Evolutionary conservation across 37 sponge, comb jelly and placozoan species (phyloP).

Genomic region (Diacarnus erythraeanus): DNA sequence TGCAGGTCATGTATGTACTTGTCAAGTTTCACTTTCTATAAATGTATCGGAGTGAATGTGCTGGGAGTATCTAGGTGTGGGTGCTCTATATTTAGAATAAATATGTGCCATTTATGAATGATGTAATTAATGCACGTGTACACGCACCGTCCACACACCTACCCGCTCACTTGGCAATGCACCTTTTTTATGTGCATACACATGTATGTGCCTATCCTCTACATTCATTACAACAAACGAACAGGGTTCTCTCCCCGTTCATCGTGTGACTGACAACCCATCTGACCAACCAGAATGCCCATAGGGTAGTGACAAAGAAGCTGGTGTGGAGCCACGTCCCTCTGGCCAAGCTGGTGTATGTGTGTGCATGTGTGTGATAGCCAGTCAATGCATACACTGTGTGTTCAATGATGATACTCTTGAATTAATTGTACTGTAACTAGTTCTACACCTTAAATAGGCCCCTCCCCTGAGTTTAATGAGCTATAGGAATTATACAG

Average conservation of each 20-base stretch:
- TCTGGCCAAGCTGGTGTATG: neutral
- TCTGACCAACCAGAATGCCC: neutral
- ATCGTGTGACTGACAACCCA: neutral
- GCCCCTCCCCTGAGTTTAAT: too few relatives aligned
- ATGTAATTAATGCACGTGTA: neutral
- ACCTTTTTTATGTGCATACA: slow-evolving; percentile 16
- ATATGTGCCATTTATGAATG: neutral
- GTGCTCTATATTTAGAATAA: neutral
- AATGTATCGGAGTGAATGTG: too few relatives aligned
- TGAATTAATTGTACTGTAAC: too few relatives aligned
- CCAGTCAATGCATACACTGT: too few relatives aligned
- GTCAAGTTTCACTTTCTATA: too few relatives aligned
- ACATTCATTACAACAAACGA: slow-evolving; percentile 36
- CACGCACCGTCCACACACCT: slow-evolving; percentile 15
- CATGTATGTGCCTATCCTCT: slow-evolving; percentile 11
- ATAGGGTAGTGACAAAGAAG: neutral
- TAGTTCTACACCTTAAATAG: too few relatives aligned
- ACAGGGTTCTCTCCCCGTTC: slow-evolving; percentile 26
- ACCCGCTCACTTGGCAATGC: neutral
- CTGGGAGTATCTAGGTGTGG: too few relatives aligned
- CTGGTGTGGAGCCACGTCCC: neutral
- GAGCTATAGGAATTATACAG: too few relatives aligned
- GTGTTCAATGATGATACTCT: too few relatives aligned
- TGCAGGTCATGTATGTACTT: too few relatives aligned
- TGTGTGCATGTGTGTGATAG: neutral